Conservation (phyloP, 2,113 vertebrate species). For the Scomber colias region DNA sequence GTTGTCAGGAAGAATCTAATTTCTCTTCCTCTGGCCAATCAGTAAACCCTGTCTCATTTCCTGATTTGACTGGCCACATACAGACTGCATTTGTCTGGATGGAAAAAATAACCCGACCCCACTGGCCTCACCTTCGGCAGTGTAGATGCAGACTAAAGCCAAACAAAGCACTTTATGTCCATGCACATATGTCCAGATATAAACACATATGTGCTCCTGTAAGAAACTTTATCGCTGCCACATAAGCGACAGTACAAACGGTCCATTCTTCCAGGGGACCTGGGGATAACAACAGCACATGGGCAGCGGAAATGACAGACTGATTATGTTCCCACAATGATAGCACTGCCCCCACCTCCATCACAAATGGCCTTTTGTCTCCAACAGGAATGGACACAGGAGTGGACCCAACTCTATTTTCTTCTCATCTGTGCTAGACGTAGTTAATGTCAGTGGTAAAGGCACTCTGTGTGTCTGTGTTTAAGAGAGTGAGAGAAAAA, state of each 20-base stretch:
- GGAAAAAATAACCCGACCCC: conserved; percentile 36
- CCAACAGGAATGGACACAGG: conserved; percentile 77
- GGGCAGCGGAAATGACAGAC: conserved; percentile 94
- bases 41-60: conserved; percentile 76
- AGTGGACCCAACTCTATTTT: conserved; percentile 62
- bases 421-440: conserved; percentile 59
- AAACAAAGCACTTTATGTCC: conserved; percentile 92
- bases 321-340: conserved; percentile 98
- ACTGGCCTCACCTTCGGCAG: conserved; percentile 76
- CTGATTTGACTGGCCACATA: conserved; percentile 63
- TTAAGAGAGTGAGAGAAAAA: conserved; percentile 12
- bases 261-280: conserved; percentile 92
- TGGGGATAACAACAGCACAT: conserved; percentile 89
- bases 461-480: conserved; percentile 43
- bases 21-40: conserved; percentile 68
- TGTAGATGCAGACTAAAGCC: conserved; percentile 85
- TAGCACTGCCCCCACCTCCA: conserved; percentile 89
- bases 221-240: conserved; percentile 94
- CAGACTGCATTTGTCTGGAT: conserved; percentile 70
- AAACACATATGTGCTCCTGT: conserved; percentile 92
- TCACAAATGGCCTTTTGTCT: conserved; percentile 94
- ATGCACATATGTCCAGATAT: conserved; percentile 91
- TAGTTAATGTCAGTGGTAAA: conserved; percentile 66
- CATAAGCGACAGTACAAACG: conserved; percentile 91
- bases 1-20: conserved; percentile 64